Conservation (phyloP, 2,113 vertebrate species). For the Alligator mississippiensis region DNA sequence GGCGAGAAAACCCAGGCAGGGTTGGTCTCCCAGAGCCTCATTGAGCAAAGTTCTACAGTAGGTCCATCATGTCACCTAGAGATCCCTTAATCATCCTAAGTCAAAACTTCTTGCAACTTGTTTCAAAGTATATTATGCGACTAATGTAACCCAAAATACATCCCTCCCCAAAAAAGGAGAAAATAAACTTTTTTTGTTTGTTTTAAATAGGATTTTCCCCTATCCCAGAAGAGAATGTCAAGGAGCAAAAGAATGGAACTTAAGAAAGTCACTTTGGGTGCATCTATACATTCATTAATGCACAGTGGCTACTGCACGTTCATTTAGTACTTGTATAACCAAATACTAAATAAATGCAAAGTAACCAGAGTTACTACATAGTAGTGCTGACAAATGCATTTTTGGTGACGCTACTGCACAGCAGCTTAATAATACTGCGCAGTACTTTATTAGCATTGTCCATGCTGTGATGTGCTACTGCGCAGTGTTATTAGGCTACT, state of each 20-base stretch:
- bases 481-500: no score
- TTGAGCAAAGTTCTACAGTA: neutral
- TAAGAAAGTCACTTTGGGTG: neutral
- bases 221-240: neutral
- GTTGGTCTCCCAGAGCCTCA: neutral
- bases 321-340: no score
- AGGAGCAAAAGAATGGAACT: neutral
- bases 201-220: no score
- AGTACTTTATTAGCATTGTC: no score
- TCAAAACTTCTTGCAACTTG: neutral
- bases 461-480: no score
- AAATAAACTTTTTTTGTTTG: neutral
- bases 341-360: no score
- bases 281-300: no score
- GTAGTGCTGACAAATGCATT: no score
- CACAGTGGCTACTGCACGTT: no score
- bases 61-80: neutral
- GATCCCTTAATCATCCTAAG: neutral
- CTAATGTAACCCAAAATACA: neutral
- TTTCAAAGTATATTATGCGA: neutral
- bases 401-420: no score
- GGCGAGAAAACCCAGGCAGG: neutral
- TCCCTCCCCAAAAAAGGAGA: neutral
- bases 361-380: no score
- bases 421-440: no score